Percentiles rank a stretch among this genome's conserved stretches.
These are phyloP conservation scores for Drosophila arizonae DNA, from an alignment of 1,140 invertebrate species.

Conservation along the genomic window DNA sequence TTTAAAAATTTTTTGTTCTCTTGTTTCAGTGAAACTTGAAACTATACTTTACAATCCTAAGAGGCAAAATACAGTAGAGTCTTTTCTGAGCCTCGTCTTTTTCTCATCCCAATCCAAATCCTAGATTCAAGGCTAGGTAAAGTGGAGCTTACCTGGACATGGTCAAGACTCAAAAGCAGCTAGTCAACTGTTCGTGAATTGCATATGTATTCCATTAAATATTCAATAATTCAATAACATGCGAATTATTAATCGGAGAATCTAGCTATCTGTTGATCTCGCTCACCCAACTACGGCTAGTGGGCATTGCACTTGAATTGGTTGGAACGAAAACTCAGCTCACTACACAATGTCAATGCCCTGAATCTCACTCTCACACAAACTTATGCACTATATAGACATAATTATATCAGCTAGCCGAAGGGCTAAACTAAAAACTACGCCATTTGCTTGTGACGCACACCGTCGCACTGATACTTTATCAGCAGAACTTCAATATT, in stretches of 20 bases:
- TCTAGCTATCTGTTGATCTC: not conserved
- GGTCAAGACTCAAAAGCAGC: too few relatives aligned
- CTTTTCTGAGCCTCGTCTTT: too few relatives aligned
- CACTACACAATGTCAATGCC: constrained; percentile 52
- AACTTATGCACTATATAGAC: not conserved
- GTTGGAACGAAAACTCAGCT: constrained; percentile 3
- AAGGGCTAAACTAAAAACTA: constrained; percentile 33
- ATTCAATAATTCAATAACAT: too few relatives aligned
- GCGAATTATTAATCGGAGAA: not conserved
- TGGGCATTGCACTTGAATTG: constrained; percentile 42
- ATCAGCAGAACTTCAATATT: constrained; percentile 58
- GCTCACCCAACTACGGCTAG: not conserved
- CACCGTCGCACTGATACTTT: constrained; percentile 28
- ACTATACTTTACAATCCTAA: too few relatives aligned
- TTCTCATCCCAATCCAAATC: too few relatives aligned
- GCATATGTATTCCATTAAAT: too few relatives aligned
- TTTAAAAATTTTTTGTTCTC: too few relatives aligned
- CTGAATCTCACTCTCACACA: not conserved
- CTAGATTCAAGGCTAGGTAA: too few relatives aligned
- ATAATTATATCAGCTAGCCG: not conserved
- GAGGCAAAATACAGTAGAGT: too few relatives aligned
- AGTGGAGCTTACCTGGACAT: too few relatives aligned
- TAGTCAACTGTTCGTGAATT: too few relatives aligned
- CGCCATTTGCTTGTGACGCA: constrained; percentile 35
- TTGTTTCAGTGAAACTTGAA: too few relatives aligned